phyloP scores from a whole-genome alignment of 2,888 invertebrate genomes.

The Luperina nickerlii region DNA sequence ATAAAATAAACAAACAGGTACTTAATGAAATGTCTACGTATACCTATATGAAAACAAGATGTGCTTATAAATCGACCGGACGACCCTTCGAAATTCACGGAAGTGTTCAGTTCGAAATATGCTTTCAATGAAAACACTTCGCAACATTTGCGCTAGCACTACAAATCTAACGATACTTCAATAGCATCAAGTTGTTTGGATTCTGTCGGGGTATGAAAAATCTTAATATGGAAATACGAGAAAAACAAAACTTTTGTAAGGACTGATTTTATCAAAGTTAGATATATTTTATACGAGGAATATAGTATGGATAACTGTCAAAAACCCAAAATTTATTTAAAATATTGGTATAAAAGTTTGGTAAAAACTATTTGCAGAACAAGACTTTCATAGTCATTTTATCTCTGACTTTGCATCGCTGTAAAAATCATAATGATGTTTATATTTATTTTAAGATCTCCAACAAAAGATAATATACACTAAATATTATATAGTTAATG shows the following conservation, averaged over 20 bases:
- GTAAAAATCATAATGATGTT: no score
- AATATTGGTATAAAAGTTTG: no score
- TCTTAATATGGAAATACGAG: neutral
- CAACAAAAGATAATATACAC: no score
- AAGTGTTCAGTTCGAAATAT: neutral
- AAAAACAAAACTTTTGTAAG: neutral
- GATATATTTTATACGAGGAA: neutral
- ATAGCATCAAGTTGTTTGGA: neutral
- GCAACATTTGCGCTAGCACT: neutral
- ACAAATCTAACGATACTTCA: slow-evolving; percentile 16
- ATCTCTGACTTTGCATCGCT: no score
- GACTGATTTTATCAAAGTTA: neutral
- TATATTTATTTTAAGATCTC: no score
- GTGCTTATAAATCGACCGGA: neutral
- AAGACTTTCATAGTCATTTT: no score
- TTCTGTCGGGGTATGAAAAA: neutral
- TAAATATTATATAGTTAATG: no score
- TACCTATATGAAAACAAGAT: neutral
- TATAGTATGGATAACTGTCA: no score
- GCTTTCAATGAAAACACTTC: neutral
- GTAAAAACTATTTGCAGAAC: no score
- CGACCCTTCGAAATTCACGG: neutral
- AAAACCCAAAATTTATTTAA: neutral
- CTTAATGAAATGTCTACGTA: neutral
- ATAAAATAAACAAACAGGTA: neutral